Conservation (phyloP, 2,113 vertebrate species). For the Steatornis caripensis region DNA sequence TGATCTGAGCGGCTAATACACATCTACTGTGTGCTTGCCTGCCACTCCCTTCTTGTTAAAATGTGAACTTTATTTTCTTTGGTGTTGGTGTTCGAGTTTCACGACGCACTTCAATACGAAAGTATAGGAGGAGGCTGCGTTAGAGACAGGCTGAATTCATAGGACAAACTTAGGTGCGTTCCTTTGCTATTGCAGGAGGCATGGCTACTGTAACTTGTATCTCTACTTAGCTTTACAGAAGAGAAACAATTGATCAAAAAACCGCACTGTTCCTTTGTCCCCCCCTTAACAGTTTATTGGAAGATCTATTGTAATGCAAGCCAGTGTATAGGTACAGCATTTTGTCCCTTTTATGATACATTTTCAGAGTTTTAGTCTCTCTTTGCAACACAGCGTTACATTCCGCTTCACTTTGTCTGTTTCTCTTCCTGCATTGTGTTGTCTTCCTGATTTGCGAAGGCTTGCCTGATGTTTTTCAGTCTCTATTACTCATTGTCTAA, state of each 20-base stretch:
- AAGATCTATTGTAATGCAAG: too few species aligned
- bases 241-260: background rate
- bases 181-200: background rate
- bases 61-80: background rate
- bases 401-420: background rate
- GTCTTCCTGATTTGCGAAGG: background rate
- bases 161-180: background rate
- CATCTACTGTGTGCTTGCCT: background rate
- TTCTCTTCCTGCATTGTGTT: background rate
- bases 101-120: background rate
- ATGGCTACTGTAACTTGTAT: fast-evolving
- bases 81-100: background rate
- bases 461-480: background rate
- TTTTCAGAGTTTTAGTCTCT: background rate
- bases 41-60: background rate
- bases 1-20: background rate
- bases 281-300: background rate
- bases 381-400: fast-evolving
- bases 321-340: too few species aligned
- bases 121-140: background rate
- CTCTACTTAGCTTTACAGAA: background rate
- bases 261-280: background rate
- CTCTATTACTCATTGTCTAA: background rate
- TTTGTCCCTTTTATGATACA: too few species aligned
- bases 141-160: background rate